Percentiles rank a stretch among this genome's conserved stretches.
Conservation (phyloP, 2,888 invertebrate genomes). For the Hypolimnas misippus region DNA sequence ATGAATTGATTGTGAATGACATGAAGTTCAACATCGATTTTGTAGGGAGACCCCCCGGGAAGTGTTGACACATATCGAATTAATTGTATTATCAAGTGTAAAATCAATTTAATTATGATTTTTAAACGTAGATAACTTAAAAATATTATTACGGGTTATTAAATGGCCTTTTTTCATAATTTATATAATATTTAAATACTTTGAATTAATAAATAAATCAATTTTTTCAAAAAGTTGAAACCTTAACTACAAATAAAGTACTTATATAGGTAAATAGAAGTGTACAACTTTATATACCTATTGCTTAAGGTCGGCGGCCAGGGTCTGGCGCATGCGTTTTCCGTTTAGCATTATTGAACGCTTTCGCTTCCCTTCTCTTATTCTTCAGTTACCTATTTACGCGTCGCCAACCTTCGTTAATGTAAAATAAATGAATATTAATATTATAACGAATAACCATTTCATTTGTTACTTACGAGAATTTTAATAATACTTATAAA, state of each 20-base stretch:
- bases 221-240: no score
- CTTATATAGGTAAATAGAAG: background rate
- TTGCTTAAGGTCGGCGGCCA: conserved; percentile 54
- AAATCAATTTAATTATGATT: conserved; percentile 10
- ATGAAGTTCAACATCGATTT: conserved; percentile 54
- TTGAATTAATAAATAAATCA: no score
- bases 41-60: conserved; percentile 61
- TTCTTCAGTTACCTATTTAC: conserved; percentile 47
- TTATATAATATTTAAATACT: no score
- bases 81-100: conserved; percentile 19
- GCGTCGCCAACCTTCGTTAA: background rate
- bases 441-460: background rate
- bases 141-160: no score
- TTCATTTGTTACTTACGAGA: no score
- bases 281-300: background rate
- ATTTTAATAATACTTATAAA: no score
- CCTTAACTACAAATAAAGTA: no score
- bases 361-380: conserved; percentile 40
- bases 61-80: conserved; percentile 40
- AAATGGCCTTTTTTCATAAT: no score
- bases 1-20: conserved; percentile 55
- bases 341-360: conserved; percentile 61
- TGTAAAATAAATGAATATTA: background rate
- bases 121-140: background rate
- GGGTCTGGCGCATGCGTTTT: conserved; percentile 66